Conservation (phyloP, 2,113 vertebrate genomes). For the Muntiacus muntjak region DNA sequence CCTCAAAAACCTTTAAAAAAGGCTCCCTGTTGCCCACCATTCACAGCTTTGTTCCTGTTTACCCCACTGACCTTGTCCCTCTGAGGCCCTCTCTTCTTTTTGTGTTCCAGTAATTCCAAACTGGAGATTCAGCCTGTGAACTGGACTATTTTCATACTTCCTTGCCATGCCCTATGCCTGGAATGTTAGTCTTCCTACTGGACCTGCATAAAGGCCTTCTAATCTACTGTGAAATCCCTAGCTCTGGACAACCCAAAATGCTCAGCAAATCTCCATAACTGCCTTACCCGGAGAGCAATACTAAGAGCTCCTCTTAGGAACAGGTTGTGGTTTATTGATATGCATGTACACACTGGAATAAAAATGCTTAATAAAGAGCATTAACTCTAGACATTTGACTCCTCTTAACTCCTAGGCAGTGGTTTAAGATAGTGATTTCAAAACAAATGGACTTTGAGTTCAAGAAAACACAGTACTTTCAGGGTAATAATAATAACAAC, state of each 20-base stretch:
- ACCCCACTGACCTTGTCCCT: neutral
- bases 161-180: neutral
- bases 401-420: neutral
- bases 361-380: neutral
- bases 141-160: neutral
- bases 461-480: neutral
- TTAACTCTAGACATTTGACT: neutral
- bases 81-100: neutral
- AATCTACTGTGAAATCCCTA: neutral
- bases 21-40: no score
- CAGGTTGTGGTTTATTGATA: neutral
- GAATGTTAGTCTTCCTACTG: neutral
- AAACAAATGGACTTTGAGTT: constrained; percentile 24
- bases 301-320: neutral
- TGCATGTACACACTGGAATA: neutral
- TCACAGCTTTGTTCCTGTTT: neutral
- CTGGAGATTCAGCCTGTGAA: neutral
- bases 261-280: neutral
- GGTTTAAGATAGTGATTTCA: neutral
- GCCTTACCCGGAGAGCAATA: neutral
- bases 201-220: neutral
- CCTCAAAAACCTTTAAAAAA: neutral
- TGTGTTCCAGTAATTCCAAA: neutral
- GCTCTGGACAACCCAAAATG: neutral
- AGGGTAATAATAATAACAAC: neutral